Evolutionary conservation across 1,140 invertebrate species (phyloP).

Genomic region (Littorina saxatilis): DNA sequence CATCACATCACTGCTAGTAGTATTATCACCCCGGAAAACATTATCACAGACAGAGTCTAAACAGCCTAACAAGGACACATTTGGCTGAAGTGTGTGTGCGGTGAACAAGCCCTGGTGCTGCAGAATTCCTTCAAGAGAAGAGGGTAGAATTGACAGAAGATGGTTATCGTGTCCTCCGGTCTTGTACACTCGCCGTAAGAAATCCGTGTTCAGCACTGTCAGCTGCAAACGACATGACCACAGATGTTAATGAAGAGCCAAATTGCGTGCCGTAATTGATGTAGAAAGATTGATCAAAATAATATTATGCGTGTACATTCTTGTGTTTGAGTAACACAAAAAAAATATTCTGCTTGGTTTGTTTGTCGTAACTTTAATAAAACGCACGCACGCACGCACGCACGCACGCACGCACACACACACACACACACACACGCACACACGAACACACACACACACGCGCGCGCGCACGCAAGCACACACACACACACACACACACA

Average conservation of each 20-base stretch:
- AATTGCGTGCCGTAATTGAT: no score
- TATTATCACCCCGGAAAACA: not conserved
- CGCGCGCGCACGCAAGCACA: no score
- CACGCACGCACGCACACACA: slow-evolving; percentile 6
- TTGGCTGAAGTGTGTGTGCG: not conserved
- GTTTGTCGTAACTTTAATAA: no score
- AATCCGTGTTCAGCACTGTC: slow-evolving; percentile 44
- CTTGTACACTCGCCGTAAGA: slow-evolving; percentile 19
- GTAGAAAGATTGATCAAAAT: no score
- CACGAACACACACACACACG: no score
- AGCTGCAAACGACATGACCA: slow-evolving; percentile 42
- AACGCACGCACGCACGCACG: not conserved
- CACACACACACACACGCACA: slow-evolving; percentile 10
- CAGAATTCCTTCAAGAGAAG: not conserved
- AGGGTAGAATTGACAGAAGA: not conserved
- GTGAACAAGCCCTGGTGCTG: not conserved
- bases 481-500: no score
- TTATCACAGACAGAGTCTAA: slow-evolving; percentile 8
- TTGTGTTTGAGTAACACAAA: no score
- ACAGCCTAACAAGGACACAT: slow-evolving; percentile 33
- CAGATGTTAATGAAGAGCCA: not conserved
- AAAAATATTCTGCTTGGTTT: no score
- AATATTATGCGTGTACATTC: no score
- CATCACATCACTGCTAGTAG: no score
- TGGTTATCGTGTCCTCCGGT: slow-evolving; percentile 25